Evolutionary conservation across 2,797 vertebrate genomes (phyloP).

Genomic region (Lagothrix lagotricha): DNA sequence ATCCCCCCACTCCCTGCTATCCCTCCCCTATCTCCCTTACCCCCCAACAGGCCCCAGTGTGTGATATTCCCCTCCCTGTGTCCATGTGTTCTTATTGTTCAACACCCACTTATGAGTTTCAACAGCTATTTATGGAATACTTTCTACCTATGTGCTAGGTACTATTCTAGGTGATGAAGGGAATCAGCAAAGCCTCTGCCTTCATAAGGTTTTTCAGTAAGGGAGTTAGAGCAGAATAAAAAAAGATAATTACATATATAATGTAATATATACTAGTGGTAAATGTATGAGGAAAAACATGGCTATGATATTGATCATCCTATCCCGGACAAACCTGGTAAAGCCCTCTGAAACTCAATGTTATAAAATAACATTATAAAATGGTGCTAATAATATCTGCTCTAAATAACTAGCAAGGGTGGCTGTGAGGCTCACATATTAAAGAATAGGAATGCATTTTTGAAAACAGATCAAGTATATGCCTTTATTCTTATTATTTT

Average conservation of each 20-base stretch:
- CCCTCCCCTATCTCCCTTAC: no score
- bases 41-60: no score
- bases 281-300: neutral
- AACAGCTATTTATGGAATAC: neutral
- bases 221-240: neutral
- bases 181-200: neutral
- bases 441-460: neutral
- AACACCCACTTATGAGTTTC: neutral
- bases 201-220: neutral
- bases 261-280: neutral
- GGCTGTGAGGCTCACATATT: neutral
- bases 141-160: neutral
- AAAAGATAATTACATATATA: neutral
- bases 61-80: no score
- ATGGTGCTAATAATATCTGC: neutral
- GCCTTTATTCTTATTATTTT: neutral
- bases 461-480: slow-evolving; percentile 16
- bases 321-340: neutral
- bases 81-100: no score
- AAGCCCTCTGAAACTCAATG: neutral
- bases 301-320: neutral
- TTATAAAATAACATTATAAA: neutral
- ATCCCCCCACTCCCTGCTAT: no score
- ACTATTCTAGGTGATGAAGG: neutral
- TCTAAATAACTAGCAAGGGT: neutral